These are phyloP conservation scores for Psittacula derbiana DNA, from an alignment of 2,797 vertebrate genomes.

Conservation along the genomic window DNA sequence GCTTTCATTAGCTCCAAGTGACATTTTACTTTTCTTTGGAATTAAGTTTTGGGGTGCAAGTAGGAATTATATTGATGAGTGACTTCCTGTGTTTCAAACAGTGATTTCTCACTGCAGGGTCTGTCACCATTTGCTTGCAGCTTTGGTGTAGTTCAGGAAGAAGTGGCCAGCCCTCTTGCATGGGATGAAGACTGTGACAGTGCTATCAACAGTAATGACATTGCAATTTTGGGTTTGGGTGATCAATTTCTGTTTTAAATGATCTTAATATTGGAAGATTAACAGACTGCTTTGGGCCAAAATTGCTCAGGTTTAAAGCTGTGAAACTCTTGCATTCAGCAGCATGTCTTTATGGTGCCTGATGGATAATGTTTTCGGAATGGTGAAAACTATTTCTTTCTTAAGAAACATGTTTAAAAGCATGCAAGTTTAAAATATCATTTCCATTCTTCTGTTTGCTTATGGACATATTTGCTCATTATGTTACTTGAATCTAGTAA, in stretches of 20 bases:
- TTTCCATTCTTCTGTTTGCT: background rate
- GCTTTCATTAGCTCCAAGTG: background rate
- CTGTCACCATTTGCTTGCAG: background rate
- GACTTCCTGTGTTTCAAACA: background rate
- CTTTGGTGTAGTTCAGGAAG: background rate
- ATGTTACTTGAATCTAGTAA: background rate
- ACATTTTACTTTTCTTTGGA: background rate
- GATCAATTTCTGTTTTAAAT: background rate
- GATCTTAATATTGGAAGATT: background rate
- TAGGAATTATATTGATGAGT: background rate
- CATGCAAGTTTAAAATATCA: background rate
- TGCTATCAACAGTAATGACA: background rate
- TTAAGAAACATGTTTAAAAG: background rate
- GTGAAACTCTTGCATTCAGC: background rate
- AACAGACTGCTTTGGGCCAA: background rate
- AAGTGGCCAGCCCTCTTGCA: background rate
- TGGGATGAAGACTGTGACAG: background rate
- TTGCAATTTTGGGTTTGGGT: background rate
- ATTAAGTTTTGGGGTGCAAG: background rate
- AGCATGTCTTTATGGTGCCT: background rate
- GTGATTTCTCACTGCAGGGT: background rate
- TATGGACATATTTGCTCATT: background rate
- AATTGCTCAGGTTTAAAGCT: background rate
- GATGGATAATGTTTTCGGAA: background rate
- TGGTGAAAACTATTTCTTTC: background rate